Base-by-base conservation (phyloP, 2,888 invertebrate genomes). In the Timema cristinae region DNA sequence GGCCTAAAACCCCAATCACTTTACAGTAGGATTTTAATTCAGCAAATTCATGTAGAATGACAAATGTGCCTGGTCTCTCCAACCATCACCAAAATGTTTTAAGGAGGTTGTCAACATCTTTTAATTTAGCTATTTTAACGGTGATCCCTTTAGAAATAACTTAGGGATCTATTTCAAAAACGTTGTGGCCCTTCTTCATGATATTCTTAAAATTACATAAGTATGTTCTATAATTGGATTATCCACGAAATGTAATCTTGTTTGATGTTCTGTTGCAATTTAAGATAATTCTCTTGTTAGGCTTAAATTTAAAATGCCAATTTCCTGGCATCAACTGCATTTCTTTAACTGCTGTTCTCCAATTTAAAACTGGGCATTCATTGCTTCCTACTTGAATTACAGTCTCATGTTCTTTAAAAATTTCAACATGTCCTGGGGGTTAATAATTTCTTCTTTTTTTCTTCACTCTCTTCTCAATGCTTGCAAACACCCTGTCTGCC, bases 231-330 rank as follows among this genome's bases (percentile, higher is more conserved):
- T 56, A 56, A 6, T 13, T 11, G 16, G 56, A 7, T 16, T 56
- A 5, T 11, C 56, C 5, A 56, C 56, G 13, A 7, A 56, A 5
- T 7, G 16, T 13, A 13, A 56, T 16, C 2, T 56, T 56, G 11
- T 56, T 56, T 56, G 56, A 56, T 56, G 5, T 56, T 10, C 56
- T 56, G 56, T 56, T 56, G 56, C 56, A 56, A 15, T 56, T 8
- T 56, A 56, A 56, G 54, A 52, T n/a, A 52, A 52, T 52, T 16
- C 7, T 11, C 56, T 56, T 56, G n/a, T 2, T 6, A 13, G 56
- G n/a, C 56, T 56, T 56, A 56, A 56, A 56, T 16, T 56, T n/a
- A 13, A 56, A 11, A 16, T 56, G 56, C 8, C n/a, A 56, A n/a
- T 11, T 56, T 7, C 56, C 56, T 56, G 56, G 56, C 56, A 15